Conservation (phyloP, 2,888 invertebrate species). For the Crematogaster levior region DNA sequence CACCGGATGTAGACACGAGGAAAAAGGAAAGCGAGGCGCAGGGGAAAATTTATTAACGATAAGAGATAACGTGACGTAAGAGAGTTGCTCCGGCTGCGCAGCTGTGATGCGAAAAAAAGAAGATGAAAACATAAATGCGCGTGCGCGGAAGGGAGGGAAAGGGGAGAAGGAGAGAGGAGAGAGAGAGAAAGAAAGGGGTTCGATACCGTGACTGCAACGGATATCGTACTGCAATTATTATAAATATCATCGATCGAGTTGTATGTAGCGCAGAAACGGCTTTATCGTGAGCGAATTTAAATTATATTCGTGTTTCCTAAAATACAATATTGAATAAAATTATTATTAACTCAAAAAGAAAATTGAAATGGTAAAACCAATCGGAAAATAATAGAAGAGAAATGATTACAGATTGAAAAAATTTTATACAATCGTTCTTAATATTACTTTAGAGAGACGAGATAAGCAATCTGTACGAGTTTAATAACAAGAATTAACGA, state of each 20-base stretch:
- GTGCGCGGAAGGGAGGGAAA: background rate
- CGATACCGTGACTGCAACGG: conserved; percentile 41
- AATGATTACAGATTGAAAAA: background rate
- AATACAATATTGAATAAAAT: conserved; percentile 2
- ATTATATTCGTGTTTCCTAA: background rate
- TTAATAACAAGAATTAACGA: conserved; percentile 24
- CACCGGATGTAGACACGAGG: conserved; percentile 33
- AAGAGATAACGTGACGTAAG: conserved; percentile 64
- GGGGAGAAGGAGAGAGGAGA: background rate
- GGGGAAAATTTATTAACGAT: conserved; percentile 71
- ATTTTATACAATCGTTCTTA: background rate
- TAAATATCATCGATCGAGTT: conserved; percentile 70
- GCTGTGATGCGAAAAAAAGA: conserved; percentile 39
- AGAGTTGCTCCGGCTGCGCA: conserved; percentile 59
- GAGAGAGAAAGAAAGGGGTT: background rate
- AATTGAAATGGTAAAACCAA: background rate
- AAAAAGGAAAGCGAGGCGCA: conserved; percentile 42
- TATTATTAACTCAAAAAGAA: background rate
- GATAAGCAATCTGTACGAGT: background rate
- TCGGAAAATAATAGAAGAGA: background rate
- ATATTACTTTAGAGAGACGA: background rate
- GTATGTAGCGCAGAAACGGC: background rate
- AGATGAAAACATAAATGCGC: conserved; percentile 29
- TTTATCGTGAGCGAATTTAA: conserved; percentile 3
- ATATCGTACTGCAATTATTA: conserved; percentile 74